phyloP scores from a whole-genome alignment of 2,888 invertebrate species.

The Phlogophora meticulosa region DNA sequence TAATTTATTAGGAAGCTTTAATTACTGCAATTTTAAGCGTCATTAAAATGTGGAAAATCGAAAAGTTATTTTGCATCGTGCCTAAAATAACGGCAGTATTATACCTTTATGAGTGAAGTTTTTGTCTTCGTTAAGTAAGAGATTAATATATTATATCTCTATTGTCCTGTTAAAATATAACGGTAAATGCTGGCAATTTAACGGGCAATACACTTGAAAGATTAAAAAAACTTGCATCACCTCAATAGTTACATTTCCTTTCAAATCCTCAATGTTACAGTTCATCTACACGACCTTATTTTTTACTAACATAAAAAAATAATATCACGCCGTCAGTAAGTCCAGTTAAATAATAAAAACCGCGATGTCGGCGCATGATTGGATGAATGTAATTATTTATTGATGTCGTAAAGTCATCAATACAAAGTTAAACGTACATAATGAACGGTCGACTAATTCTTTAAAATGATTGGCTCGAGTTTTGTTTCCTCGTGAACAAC shows the following conservation, averaged over 20 bases:
- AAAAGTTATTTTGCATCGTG: background rate
- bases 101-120: no score
- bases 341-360: slow-evolving; percentile 69
- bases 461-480: slow-evolving; percentile 63
- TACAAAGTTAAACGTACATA: slow-evolving; percentile 68
- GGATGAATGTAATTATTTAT: slow-evolving; percentile 69
- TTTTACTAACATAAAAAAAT: slow-evolving; percentile 58
- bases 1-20: background rate
- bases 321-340: slow-evolving; percentile 59
- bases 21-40: background rate
- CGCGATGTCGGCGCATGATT: slow-evolving; percentile 67
- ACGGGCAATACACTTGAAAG: no score
- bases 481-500: slow-evolving; percentile 55
- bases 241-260: slow-evolving; percentile 30
- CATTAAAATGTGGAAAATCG: background rate
- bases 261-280: slow-evolving; percentile 36
- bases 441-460: slow-evolving; percentile 66
- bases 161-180: no score
- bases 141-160: no score
- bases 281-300: slow-evolving; percentile 54
- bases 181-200: no score
- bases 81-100: no score
- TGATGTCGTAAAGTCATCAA: slow-evolving; percentile 70
- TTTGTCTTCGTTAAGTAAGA: no score
- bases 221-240: slow-evolving; percentile 12